Evolutionary conservation across 2,888 invertebrate species (phyloP).

Genomic region (Drosophila hamatofila): DNA sequence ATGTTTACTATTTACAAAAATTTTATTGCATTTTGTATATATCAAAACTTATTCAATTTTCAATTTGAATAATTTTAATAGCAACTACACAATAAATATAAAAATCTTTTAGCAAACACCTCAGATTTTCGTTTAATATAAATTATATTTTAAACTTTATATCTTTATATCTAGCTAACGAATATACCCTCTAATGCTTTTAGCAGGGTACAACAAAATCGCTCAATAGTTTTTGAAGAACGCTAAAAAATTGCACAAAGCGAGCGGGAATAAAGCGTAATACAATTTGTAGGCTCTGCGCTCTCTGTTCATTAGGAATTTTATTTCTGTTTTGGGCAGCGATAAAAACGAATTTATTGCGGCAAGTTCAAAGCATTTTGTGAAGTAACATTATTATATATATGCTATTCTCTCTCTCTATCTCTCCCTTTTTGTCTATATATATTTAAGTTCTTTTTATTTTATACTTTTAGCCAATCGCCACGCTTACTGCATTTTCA

Average conservation of each 20-base stretch:
- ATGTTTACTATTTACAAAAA: no score
- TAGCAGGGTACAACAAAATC: constrained; percentile 11
- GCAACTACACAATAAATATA: no score
- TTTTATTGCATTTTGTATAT: no score
- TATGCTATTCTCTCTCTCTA: neutral
- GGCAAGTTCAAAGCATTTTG: constrained; percentile 72
- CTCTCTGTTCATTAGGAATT: constrained; percentile 64
- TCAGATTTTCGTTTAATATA: no score
- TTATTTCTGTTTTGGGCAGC: constrained; percentile 35
- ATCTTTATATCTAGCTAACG: no score
- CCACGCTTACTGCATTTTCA: constrained; percentile 72
- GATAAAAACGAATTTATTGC: constrained; percentile 70
- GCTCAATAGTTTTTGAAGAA: constrained; percentile 38
- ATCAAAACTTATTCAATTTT: no score
- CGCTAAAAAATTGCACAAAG: constrained; percentile 7
- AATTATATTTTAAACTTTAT: no score
- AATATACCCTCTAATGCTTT: neutral
- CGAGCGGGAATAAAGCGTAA: constrained; percentile 19
- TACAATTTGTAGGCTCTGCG: constrained; percentile 68
- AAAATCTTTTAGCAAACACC: no score
- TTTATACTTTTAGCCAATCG: constrained; percentile 22
- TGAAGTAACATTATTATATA: constrained; percentile 39
- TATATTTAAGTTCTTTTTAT: constrained; percentile 2
- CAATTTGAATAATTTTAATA: no score
- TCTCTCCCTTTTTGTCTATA: neutral